Evolutionary conservation across 2,113 vertebrate species (phyloP).

Genomic region (Xyrauchen texanus): DNA sequence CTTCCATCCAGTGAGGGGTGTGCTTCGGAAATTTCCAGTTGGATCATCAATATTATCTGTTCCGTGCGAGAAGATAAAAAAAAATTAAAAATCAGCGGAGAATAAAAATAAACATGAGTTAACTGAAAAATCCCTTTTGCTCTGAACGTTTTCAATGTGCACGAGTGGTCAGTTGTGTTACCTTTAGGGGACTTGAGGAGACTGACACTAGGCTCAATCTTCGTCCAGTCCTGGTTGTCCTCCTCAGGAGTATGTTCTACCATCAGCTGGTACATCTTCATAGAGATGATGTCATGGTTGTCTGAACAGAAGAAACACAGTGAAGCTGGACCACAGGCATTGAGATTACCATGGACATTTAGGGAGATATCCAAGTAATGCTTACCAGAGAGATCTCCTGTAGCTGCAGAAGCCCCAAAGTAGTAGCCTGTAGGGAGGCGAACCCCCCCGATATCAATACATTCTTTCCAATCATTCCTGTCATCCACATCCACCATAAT

Average conservation of each 20-base stretch:
- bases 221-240: conserved; percentile 93
- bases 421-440: conserved; percentile 94
- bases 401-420: conserved; percentile 94
- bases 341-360: background rate
- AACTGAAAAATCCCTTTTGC: background rate
- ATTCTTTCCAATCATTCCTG: conserved; percentile 96
- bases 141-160: background rate
- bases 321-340: background rate
- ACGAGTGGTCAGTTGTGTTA: conserved; percentile 48
- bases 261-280: conserved; percentile 98
- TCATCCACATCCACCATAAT: conserved; percentile 95
- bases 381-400: conserved; percentile 93
- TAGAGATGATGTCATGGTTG: conserved; percentile 96
- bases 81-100: too few relatives aligned
- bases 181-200: conserved; percentile 97
- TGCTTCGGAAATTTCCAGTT: conserved; percentile 91
- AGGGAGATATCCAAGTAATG: background rate
- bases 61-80: background rate
- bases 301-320: conserved; percentile 77
- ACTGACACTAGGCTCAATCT: conserved; percentile 90
- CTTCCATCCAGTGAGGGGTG: conserved; percentile 94
- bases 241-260: conserved; percentile 92
- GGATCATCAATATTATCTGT: conserved; percentile 95
- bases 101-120: background rate
- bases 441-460: conserved; percentile 92